Base-by-base conservation (phyloP, 2,797 vertebrate species). In the Anolis apletophallus region DNA sequence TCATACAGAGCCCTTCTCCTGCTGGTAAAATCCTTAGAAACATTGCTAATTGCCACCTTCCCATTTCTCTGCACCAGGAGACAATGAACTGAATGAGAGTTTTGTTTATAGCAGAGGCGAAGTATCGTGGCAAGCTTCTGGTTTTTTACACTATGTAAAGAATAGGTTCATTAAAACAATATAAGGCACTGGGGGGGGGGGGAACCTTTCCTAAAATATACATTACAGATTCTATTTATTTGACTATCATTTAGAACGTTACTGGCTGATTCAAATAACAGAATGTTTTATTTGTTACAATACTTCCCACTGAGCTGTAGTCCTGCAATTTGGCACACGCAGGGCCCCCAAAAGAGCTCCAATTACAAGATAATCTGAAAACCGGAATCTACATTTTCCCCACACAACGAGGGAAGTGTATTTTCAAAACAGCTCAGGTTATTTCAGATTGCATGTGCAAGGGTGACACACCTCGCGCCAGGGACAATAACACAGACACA, bases 1-100 rank as follows among this genome's bases (percentile, higher is more conserved):
- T 0, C 2, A 76, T 76, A 21, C 29, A 64, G 67, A 92, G 89
- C 85, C 88, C 88, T 73, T 50, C 88, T 78, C 87, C 79, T 82
- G 59, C 88, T 84, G 87, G 57, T 88, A 78, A 88, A 89, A 86
- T 86, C 90, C 74, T 85, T 46, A 52, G 71, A 88, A 92, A 89
- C 52, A 78, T 1, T 83, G 54, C 73, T 89, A 93, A 89, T 87
- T 91, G 87, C 80, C 91, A 76, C 79, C 40, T 89, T 88, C 91
- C 73, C 83, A 46, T 29, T 85, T 89, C 76, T 74, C 74, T 87
- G 54, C 68, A 72, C 3, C 54, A 32, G n/a, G 83, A 74, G 13
- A 52, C 83, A 76, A 87, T 57, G 13, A 71, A 86, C n/a, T 87
- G 79, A 36, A 50, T 84, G 87, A 90, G 36, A 90, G 61, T 55